Percentiles rank a stretch among this genome's conserved stretches.
Evolutionary conservation across 2,888 invertebrate species (phyloP).

Genomic region (Epistrophe grossulariae): DNA sequence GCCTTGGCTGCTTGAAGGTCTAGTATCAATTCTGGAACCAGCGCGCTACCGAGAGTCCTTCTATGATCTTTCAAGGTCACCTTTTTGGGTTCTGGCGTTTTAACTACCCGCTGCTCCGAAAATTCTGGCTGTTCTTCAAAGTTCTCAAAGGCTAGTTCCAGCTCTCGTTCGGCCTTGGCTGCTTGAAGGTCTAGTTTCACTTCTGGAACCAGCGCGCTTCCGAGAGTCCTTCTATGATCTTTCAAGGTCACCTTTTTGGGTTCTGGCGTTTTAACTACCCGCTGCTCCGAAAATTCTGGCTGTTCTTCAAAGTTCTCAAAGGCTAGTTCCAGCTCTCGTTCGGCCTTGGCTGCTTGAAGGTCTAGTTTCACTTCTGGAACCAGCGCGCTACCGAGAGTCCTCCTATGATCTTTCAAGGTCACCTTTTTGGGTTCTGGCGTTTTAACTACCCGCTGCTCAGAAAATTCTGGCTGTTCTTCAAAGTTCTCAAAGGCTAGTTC

Average conservation of each 20-base stretch:
- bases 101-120: neutral
- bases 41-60: conserved; percentile 29
- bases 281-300: conserved; percentile 3
- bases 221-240: no score
- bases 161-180: conserved; percentile 24
- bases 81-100: conserved; percentile 39
- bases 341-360: conserved; percentile 29
- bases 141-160: conserved; percentile 36
- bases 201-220: no score
- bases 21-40: neutral
- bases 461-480: neutral
- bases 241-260: no score
- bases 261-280: no score
- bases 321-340: conserved; percentile 31
- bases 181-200: conserved; percentile 27
- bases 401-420: conserved; percentile 21
- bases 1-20: conserved; percentile 47
- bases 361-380: conserved; percentile 12
- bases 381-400: conserved; percentile 37
- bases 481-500: conserved; percentile 53
- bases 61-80: neutral
- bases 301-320: conserved; percentile 44
- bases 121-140: conserved; percentile 42
- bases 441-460: neutral
- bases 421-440: conserved; percentile 45